Percentiles rank a stretch among this genome's conserved stretches.
These are phyloP conservation scores for Podargus strigoides DNA, from an alignment of 2,797 vertebrate genomes.

Conservation along the genomic window DNA sequence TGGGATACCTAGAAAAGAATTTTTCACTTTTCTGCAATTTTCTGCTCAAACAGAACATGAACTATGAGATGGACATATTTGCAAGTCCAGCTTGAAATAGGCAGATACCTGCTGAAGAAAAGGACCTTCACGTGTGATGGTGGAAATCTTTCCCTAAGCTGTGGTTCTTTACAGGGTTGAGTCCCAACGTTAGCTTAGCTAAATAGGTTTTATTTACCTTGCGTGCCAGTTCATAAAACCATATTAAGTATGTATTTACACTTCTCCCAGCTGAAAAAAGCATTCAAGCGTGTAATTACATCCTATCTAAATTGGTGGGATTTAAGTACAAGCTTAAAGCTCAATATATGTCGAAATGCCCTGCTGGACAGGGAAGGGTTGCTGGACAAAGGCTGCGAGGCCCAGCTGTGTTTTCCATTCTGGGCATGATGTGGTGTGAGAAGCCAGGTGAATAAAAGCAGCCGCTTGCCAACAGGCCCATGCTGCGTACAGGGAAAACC, in stretches of 20 bases:
- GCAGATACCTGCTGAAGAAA: not conserved
- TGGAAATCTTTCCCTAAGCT: not conserved
- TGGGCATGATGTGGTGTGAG: not conserved
- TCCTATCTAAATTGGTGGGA: not conserved
- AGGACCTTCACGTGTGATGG: fast-evolving
- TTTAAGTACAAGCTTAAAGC: not conserved
- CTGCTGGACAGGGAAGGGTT: not conserved
- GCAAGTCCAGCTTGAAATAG: not conserved
- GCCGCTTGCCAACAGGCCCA: fast-evolving
- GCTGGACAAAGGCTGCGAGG: not conserved
- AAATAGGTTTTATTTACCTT: not conserved
- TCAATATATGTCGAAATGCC: not conserved
- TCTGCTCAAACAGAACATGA: not conserved
- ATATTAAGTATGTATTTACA: not conserved
- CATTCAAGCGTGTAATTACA: not conserved
- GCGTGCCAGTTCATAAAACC: not conserved
- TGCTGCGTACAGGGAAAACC: too few relatives aligned
- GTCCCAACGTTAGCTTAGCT: not conserved
- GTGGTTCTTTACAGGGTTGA: not conserved
- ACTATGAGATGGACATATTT: not conserved
- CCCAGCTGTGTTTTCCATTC: not conserved
- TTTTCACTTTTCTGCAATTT: not conserved
- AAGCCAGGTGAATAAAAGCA: not conserved
- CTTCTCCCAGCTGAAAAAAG: not conserved
- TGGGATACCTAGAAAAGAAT: not conserved